Percentiles rank a stretch among this genome's conserved stretches.
phyloP scores from a whole-genome alignment of 1,140 invertebrate species.

The Stratiolaelaps scimitus region DNA sequence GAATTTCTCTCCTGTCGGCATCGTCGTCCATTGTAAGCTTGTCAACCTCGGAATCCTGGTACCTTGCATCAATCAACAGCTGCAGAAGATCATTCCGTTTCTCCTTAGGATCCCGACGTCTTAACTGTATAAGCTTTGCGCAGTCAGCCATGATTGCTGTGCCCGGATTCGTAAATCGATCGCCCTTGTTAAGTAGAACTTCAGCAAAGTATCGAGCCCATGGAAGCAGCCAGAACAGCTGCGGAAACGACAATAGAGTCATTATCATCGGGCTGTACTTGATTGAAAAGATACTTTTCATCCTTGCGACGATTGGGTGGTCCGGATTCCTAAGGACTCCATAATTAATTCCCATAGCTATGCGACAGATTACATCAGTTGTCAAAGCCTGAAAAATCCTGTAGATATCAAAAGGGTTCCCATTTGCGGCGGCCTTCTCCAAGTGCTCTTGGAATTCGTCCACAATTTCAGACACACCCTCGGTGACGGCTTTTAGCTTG shows the following conservation, averaged over 20 bases:
- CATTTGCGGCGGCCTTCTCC: not conserved
- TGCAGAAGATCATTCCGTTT: not conserved
- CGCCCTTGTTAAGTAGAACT: not conserved
- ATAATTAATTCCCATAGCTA: not conserved
- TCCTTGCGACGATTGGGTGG: not conserved
- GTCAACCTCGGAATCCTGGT: not conserved
- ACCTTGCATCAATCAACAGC: conserved; percentile 5
- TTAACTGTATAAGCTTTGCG: not conserved
- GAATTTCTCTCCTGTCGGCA: not conserved
- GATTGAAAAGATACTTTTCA: not conserved
- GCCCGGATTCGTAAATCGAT: not conserved
- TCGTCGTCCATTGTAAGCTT: not conserved
- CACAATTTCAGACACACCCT: not conserved
- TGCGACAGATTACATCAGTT: not conserved
- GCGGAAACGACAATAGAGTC: too few relatives aligned
- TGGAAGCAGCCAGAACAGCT: not conserved
- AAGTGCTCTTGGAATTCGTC: not conserved
- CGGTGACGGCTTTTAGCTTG: not conserved
- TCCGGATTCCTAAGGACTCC: not conserved
- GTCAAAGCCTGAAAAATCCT: conserved; percentile 1
- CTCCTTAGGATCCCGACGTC: not conserved
- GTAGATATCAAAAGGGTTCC: not conserved
- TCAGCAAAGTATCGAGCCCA: not conserved
- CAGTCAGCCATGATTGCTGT: not conserved
- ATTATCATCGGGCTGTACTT: too few relatives aligned